Percentiles rank a stretch among this genome's conserved stretches.
Conservation (phyloP, 2,797 vertebrate genomes). For the Hippocampus kuda region DNA sequence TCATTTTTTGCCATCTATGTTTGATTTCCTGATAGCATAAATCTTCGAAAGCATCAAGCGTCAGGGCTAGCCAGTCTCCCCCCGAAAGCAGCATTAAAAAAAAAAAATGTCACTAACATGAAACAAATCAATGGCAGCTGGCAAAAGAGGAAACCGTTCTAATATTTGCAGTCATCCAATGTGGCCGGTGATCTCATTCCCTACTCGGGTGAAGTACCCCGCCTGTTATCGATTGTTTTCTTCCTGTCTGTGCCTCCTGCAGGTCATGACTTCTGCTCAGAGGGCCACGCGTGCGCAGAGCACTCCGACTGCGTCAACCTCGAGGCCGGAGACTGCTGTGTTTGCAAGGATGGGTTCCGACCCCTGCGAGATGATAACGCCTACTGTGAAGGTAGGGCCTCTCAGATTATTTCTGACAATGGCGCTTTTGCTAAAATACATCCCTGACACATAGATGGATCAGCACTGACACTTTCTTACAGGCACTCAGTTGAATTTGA, state of each 20-base stretch:
- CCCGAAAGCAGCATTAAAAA: not conserved
- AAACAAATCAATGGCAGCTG: not conserved
- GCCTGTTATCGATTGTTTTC: not conserved
- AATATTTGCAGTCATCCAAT: not conserved
- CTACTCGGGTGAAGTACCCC: not conserved
- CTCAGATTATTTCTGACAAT: not conserved
- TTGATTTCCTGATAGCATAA: conserved; percentile 8
- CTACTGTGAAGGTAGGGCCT: conserved; percentile 86
- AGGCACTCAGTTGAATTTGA: no score
- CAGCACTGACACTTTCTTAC: no score
- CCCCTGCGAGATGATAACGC: conserved; percentile 88
- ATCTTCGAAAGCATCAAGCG: conserved; percentile 2
- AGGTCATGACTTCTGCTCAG: conserved; percentile 94
- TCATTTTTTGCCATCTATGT: not conserved
- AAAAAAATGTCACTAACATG: not conserved
- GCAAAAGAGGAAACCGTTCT: not conserved
- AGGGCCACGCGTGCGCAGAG: conserved; percentile 82
- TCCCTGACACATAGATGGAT: no score
- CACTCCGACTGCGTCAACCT: conserved; percentile 89
- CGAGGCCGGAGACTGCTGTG: conserved; percentile 82
- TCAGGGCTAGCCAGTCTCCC: not conserved
- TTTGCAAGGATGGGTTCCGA: conserved; percentile 86
- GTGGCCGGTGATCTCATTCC: not conserved
- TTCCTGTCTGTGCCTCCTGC: conserved; percentile 10
- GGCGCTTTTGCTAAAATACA: no score